Evolutionary conservation across 1,140 invertebrate species (phyloP).

Genomic region (Brachionus manjavacas): DNA sequence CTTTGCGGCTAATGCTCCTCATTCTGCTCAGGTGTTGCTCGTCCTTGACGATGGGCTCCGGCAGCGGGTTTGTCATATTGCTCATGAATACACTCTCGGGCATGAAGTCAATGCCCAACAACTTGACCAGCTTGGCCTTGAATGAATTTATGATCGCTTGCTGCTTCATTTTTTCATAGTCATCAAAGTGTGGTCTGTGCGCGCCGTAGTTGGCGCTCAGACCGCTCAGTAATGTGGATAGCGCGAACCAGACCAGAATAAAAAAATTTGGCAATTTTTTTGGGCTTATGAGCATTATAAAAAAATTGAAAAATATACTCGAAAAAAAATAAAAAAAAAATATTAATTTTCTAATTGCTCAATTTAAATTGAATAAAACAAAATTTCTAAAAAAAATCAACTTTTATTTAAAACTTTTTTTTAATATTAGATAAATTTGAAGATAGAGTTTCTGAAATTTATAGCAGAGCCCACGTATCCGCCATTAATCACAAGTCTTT

Average conservation of each 20-base stretch:
- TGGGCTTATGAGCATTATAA: background rate
- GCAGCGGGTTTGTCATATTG: slow-evolving; percentile 2
- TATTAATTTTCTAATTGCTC: background rate
- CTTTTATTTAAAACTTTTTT: background rate
- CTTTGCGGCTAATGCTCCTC: background rate
- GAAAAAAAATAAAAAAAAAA: background rate
- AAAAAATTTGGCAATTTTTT: background rate
- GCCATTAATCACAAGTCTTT: background rate
- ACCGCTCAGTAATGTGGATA: background rate
- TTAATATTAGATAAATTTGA: background rate
- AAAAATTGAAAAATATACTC: background rate
- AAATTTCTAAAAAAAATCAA: background rate
- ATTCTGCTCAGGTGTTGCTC: background rate
- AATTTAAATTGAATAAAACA: background rate
- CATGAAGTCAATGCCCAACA: background rate
- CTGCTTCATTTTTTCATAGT: slow-evolving; percentile 5
- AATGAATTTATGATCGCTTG: slow-evolving; percentile 10
- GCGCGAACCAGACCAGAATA: background rate
- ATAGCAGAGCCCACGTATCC: background rate
- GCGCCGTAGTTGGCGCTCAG: background rate
- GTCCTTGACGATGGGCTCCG: background rate
- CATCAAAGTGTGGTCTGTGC: background rate
- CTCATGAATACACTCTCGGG: background rate
- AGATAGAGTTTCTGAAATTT: background rate
- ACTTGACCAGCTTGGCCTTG: background rate